Conservation (phyloP, 2,888 invertebrate genomes). For the Andrena praecox region DNA sequence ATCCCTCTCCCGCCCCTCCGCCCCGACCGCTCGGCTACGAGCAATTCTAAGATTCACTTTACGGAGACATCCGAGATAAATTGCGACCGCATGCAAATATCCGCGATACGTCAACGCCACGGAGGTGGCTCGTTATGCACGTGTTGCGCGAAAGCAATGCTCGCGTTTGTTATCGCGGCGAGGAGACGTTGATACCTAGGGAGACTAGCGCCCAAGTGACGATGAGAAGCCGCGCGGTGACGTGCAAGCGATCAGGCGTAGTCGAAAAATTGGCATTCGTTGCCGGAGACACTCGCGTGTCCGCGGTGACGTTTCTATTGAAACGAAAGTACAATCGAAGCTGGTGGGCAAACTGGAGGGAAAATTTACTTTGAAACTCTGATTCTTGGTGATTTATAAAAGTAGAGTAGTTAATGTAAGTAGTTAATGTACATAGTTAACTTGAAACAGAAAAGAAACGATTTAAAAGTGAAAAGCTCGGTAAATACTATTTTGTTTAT, state of each 20-base stretch:
- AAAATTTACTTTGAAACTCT: neutral
- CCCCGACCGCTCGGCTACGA: conserved; percentile 27
- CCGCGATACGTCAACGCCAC: conserved; percentile 69
- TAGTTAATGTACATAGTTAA: neutral
- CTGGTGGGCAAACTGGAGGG: neutral
- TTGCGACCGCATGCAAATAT: conserved; percentile 76
- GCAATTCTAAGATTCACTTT: conserved; percentile 76
- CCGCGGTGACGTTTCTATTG: neutral
- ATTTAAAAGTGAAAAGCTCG: no score
- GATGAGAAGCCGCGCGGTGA: conserved; percentile 24
- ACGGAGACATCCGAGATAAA: conserved; percentile 73
- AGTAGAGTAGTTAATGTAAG: no score
- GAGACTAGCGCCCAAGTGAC: conserved; percentile 36
- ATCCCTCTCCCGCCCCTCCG: conserved; percentile 15
- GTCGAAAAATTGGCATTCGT: conserved; percentile 22
- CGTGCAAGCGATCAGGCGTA: conserved; percentile 28
- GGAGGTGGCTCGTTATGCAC: conserved; percentile 46
- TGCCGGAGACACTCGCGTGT: neutral
- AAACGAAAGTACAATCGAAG: conserved; percentile 10
- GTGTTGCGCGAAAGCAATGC: conserved; percentile 34
- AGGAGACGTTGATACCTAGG: conserved; percentile 21
- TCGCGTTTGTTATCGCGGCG: conserved; percentile 45
- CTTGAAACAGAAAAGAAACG: no score
- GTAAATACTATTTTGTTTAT: no score
- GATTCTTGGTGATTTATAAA: neutral